phyloP scores from a whole-genome alignment of 2,888 invertebrate genomes.

The Parapristionchus giblindavisi region DNA sequence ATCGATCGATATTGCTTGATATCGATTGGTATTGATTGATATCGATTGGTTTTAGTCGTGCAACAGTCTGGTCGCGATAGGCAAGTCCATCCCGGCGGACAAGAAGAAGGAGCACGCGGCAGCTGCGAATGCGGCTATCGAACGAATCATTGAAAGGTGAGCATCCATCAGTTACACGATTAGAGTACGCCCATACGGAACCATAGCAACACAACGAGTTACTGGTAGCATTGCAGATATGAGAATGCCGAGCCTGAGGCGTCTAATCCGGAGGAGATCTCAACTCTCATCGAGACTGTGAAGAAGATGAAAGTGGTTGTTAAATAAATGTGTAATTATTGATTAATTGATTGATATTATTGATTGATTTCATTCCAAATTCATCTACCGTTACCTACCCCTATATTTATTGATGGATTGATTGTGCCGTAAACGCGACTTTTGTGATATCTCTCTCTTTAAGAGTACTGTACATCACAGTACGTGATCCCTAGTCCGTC shows the following conservation, averaged over 20 bases:
- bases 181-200: too few relatives aligned
- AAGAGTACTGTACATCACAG: too few relatives aligned
- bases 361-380: conserved; percentile 1
- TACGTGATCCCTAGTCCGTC: too few relatives aligned
- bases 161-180: neutral
- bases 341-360: neutral
- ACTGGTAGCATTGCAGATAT: conserved; percentile 18
- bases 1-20: too few relatives aligned
- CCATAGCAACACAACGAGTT: too few relatives aligned
- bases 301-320: conserved; percentile 20
- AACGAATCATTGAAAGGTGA: conserved; percentile 37
- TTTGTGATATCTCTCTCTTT: neutral
- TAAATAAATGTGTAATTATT: conserved; percentile 18
- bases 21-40: too few relatives aligned
- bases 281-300: conserved; percentile 25
- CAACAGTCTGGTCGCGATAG: conserved; percentile 37
- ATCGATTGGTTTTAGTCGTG: conserved; percentile 31
- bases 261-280: conserved; percentile 24
- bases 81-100: conserved; percentile 25
- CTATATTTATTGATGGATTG: conserved; percentile 21
- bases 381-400: neutral
- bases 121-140: conserved; percentile 40
- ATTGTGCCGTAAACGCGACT: conserved; percentile 5
- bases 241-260: conserved; percentile 26
- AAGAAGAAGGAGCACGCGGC: conserved; percentile 47